These are phyloP conservation scores for Taenioides sp. DNA, from an alignment of 2,797 vertebrate genomes.

Conservation along the genomic window DNA sequence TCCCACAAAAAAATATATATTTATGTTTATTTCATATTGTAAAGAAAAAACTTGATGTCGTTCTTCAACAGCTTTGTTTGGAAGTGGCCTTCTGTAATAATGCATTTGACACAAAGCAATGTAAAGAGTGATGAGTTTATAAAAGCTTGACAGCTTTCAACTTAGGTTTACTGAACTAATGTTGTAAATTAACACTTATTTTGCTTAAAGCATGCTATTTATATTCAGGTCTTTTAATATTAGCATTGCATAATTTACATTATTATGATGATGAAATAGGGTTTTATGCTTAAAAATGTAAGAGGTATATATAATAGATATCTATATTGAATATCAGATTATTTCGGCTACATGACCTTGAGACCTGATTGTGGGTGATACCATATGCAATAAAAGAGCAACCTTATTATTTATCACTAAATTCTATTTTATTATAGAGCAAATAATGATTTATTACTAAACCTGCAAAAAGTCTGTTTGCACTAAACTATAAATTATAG, in stretches of 20 bases:
- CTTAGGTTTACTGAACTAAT: conserved; percentile 58
- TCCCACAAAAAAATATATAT: conserved; percentile 30
- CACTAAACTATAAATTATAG: conserved; percentile 63
- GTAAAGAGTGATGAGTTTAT: conserved; percentile 68
- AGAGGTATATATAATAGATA: conserved; percentile 44
- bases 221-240: conserved; percentile 78
- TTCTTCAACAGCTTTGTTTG: conserved; percentile 68
- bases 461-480: conserved; percentile 63
- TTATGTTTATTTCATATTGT: conserved; percentile 49
- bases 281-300: conserved; percentile 71
- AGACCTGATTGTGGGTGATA: conserved; percentile 63
- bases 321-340: conserved; percentile 64
- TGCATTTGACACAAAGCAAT: conserved; percentile 76
- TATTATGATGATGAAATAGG: conserved; percentile 58
- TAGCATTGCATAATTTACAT: conserved; percentile 63
- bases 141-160: conserved; percentile 64
- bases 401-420: conserved; percentile 64
- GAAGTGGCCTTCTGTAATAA: conserved; percentile 76
- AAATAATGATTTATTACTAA: conserved; percentile 40
- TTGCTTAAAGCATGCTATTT: conserved; percentile 79
- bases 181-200: conserved; percentile 74
- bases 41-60: conserved; percentile 59
- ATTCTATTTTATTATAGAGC: conserved; percentile 62
- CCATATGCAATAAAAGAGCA: conserved; percentile 77
- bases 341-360: conserved; percentile 59